Conservation (phyloP, 2,113 vertebrate genomes). For the Eira barbara region DNA sequence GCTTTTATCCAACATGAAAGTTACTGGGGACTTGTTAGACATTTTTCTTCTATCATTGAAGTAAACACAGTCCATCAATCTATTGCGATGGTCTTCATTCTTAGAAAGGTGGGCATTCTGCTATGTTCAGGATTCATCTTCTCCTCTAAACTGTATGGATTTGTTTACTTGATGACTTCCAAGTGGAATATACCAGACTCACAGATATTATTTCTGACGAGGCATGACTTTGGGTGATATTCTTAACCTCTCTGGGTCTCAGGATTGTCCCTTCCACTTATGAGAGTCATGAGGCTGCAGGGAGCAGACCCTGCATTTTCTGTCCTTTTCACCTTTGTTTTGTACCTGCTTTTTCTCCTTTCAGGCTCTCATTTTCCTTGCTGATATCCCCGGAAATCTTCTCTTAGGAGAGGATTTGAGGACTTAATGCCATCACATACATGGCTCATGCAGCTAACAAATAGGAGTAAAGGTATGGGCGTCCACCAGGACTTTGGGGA, state of each 20-base stretch:
- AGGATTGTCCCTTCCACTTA: neutral
- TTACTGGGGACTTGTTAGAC: neutral
- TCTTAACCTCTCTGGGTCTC: neutral
- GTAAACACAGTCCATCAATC: neutral
- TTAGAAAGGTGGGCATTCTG: neutral
- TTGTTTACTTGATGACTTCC: neutral
- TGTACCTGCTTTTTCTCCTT: neutral
- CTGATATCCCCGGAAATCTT: neutral
- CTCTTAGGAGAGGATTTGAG: neutral
- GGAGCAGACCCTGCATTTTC: neutral
- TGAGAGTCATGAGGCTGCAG: neutral
- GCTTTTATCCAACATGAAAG: neutral
- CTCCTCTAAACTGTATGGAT: neutral
- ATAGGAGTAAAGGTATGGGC: neutral
- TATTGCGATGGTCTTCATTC: neutral
- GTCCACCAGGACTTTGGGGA: neutral
- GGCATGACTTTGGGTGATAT: neutral
- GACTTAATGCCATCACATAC: neutral
- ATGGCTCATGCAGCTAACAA: neutral
- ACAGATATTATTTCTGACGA: neutral
- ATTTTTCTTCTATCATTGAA: neutral
- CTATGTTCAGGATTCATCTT: neutral
- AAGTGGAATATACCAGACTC: neutral
- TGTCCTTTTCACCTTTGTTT: neutral
- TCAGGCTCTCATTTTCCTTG: neutral